Conservation (phyloP, 2,797 vertebrate genomes). For the Coregonus sp. region DNA sequence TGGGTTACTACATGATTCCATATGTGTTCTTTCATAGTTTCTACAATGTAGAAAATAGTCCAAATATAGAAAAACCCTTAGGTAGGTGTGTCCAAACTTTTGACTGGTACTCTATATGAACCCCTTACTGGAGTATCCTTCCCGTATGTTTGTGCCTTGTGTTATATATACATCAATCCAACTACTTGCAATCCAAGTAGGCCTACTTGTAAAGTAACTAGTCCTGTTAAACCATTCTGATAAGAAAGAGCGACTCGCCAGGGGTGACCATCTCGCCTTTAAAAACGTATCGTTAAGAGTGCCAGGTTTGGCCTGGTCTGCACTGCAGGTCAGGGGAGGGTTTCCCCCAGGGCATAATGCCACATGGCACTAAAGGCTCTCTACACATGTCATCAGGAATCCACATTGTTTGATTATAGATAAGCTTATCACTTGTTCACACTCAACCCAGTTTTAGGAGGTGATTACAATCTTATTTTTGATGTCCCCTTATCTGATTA, state of each 20-base stretch:
- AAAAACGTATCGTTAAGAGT: no score
- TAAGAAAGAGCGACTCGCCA: not conserved
- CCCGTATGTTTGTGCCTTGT: not conserved
- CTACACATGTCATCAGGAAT: not conserved
- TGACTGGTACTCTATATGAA: not conserved
- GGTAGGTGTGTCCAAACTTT: no score
- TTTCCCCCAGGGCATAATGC: not conserved
- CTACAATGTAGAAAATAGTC: no score
- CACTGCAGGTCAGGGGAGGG: not conserved
- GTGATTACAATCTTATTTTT: constrained; percentile 35
- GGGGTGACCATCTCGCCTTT: no score
- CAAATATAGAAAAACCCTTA: no score
- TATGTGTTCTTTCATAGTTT: no score
- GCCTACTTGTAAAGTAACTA: not conserved
- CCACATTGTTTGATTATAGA: constrained; percentile 1
- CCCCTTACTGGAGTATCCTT: not conserved
- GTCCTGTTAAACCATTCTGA: not conserved
- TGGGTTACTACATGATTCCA: no score
- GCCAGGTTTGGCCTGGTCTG: not conserved
- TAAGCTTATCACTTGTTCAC: constrained; percentile 34
- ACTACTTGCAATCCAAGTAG: not conserved
- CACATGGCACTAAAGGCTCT: not conserved
- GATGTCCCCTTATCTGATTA: constrained; percentile 41
- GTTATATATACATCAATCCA: not conserved
- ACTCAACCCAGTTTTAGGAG: constrained; percentile 21